These are phyloP conservation scores for Ochlodes sylvanus DNA, from an alignment of 2,888 invertebrate genomes.

Conservation along the genomic window DNA sequence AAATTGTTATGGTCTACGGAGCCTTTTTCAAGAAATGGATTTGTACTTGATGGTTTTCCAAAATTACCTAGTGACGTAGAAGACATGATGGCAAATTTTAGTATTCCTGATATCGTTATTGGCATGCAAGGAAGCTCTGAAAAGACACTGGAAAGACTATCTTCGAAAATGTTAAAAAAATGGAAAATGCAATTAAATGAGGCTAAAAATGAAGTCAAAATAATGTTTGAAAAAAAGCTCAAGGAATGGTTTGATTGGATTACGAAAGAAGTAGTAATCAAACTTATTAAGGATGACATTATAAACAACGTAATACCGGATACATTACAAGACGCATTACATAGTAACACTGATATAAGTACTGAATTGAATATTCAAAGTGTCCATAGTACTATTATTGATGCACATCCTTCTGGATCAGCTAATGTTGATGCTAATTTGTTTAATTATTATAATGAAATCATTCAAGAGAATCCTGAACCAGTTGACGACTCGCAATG, in stretches of 20 bases:
- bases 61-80: constrained; percentile 81
- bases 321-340: background rate
- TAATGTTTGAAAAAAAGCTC: constrained; percentile 54
- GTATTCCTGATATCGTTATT: constrained; percentile 86
- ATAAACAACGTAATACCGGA: constrained; percentile 50
- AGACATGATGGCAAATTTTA: constrained; percentile 74
- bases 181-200: constrained; percentile 73
- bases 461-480: constrained; percentile 74
- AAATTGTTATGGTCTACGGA: constrained; percentile 80
- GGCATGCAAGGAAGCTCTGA: constrained; percentile 72
- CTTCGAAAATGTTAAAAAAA: constrained; percentile 59
- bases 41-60: constrained; percentile 87
- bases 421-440: constrained; percentile 65
- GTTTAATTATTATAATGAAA: constrained; percentile 63
- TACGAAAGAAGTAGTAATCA: constrained; percentile 59
- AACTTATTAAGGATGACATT: constrained; percentile 66
- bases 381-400: constrained; percentile 72
- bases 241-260: constrained; percentile 62
- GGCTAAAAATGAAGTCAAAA: constrained; percentile 58
- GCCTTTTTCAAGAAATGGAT: constrained; percentile 77
- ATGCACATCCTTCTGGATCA: constrained; percentile 70
- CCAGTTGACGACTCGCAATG: constrained; percentile 74
- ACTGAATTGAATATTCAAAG: constrained; percentile 45
- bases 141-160: constrained; percentile 59
- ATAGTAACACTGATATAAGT: constrained; percentile 42